phyloP scores from a whole-genome alignment of 2,113 vertebrate genomes.

The Aspidoscelis tigris region DNA sequence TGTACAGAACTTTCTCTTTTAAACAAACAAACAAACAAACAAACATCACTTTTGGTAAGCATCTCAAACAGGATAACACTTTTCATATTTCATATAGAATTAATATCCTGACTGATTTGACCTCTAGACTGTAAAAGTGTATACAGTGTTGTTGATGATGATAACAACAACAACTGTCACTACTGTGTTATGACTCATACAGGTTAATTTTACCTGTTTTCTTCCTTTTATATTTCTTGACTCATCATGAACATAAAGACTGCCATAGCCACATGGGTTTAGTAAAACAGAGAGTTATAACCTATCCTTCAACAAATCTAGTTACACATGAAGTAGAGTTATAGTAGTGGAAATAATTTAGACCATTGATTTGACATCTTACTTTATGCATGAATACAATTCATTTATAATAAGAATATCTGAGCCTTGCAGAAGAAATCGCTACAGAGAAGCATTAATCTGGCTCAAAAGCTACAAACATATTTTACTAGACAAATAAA shows the following conservation, averaged over 20 bases:
- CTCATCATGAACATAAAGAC: no score
- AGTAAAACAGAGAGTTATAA: neutral
- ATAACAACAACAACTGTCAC: no score
- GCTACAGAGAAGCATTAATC: no score
- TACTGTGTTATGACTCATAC: no score
- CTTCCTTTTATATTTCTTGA: neutral
- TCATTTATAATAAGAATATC: no score
- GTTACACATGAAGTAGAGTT: neutral
- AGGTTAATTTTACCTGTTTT: no score
- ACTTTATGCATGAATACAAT: no score
- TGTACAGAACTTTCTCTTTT: conserved; percentile 69
- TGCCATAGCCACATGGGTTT: neutral
- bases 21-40: conserved; percentile 37
- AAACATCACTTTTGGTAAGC: conserved; percentile 58
- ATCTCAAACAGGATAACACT: conserved; percentile 64
- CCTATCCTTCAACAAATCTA: neutral
- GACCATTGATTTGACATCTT: no score
- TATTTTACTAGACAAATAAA: neutral
- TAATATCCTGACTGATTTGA: neutral
- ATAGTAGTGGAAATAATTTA: no score
- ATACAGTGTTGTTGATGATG: no score
- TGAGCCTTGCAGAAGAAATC: neutral
- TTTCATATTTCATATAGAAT: conserved; percentile 57
- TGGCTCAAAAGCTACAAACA: neutral
- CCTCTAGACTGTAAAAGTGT: no score